Base-by-base conservation (phyloP, 92 coral and sea anemone genomes). In the Metridium senile region DNA sequence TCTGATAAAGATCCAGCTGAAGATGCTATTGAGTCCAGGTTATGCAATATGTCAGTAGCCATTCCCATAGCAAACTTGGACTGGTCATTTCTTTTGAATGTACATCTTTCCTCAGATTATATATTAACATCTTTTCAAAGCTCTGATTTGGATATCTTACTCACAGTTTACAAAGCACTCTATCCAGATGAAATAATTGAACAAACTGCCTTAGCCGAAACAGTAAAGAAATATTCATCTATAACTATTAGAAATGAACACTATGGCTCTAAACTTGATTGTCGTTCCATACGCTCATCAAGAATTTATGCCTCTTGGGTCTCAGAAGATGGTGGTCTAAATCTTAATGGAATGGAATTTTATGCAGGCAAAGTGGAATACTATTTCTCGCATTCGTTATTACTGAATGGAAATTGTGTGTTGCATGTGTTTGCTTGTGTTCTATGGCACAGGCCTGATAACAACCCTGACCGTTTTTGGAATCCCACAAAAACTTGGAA, bases 381-480 rank as follows among this genome's bases (percentile, higher is more conserved):
- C 63, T 49, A 54, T 49, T 49, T 71, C 54, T 71, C 76, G 26
- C 76, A 71, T 71, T 71, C 76, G 10, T 71, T 71, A 31, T 11
- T 8, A 54, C 13, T 71, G 64, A 71, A 71, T 71, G 76, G 76
- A 54, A 71, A 25, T 26, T 71, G 25, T 28, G 16, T 47, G 46
- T 25, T 54, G 35, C 91, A 87, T 68, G 74, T 67, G 18, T 87
- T 82, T 87, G 91, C 91, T 0, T 77, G 79, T 77, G 91, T 87
- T 47, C 64, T 71, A n/a, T 82, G 91, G 91, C 75, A 70, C 34
- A 82, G 57, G 68, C 70, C 77, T 47, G 74, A 77, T 33, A 71
- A 69, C 13, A 43, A 28, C 26, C 74, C 82, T 39, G 71, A 80
- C 69, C 73, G 74, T 0, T 86, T 58, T 81, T 74, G 90, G 69